Percentiles rank a stretch among this genome's conserved stretches.
Evolutionary conservation across 2,797 vertebrate species (phyloP).

Genomic region (Eurystomus glaucurus): DNA sequence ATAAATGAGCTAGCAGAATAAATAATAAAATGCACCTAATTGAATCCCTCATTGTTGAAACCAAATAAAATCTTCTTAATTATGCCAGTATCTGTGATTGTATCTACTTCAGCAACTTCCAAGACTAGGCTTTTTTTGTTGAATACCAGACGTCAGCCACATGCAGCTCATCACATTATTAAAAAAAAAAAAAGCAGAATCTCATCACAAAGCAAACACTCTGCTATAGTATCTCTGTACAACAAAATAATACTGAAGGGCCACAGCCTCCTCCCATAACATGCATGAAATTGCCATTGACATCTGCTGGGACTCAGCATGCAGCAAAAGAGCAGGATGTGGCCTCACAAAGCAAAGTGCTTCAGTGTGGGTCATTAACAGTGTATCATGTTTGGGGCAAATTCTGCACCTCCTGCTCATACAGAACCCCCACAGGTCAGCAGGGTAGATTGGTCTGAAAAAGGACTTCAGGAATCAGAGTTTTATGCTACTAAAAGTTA

Average conservation of each 20-base stretch:
- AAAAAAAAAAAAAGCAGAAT: neutral
- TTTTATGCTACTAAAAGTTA: neutral
- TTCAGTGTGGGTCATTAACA: neutral
- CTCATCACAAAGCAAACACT: neutral
- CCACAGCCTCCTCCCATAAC: neutral
- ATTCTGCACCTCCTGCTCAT: neutral
- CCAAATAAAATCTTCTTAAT: neutral
- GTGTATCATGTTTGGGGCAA: neutral
- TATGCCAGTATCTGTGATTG: neutral
- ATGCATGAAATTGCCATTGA: neutral
- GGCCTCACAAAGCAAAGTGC: neutral
- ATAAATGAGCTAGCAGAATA: neutral
- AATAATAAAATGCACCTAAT: neutral
- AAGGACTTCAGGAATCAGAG: neutral
- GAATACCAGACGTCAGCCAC: neutral
- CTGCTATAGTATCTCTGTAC: neutral
- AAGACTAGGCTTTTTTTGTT: neutral
- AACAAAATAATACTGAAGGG: neutral
- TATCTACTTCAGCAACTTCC: neutral
- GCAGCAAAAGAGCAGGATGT: neutral
- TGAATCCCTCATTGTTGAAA: neutral
- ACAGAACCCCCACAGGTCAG: neutral
- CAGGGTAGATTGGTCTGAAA: neutral
- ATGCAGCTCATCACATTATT: neutral
- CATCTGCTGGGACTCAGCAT: neutral